Conservation (phyloP, 2,888 invertebrate genomes). For the Catocala nupta region DNA sequence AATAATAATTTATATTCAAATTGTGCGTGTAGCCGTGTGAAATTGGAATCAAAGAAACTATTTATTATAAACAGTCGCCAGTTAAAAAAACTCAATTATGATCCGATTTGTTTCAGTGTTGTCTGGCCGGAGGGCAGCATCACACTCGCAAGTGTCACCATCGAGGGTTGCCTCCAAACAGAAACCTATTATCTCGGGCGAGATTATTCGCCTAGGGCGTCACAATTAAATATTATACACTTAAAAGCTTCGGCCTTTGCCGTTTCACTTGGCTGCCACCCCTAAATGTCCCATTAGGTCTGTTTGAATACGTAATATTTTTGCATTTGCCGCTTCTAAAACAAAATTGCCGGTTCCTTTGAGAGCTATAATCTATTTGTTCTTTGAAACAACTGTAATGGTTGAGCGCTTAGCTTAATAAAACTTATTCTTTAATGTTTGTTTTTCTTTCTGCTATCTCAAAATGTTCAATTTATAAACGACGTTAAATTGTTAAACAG, state of each 20-base stretch:
- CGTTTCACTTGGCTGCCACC: conserved; percentile 87
- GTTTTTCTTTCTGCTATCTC: conserved; percentile 46
- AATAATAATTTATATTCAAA: conserved; percentile 45
- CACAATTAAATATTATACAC: conserved; percentile 88
- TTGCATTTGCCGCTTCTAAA: conserved; percentile 86
- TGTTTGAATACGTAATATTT: conserved; percentile 88
- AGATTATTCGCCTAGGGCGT: conserved; percentile 88
- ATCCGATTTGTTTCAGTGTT: conserved; percentile 85
- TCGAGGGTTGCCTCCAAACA: conserved; percentile 85
- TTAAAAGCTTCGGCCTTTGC: conserved; percentile 88
- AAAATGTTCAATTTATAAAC: conserved; percentile 29
- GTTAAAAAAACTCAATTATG: conserved; percentile 83
- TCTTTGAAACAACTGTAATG: conserved; percentile 86
- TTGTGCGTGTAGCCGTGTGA: conserved; percentile 19
- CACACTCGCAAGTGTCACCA: conserved; percentile 84
- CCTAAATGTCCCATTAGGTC: conserved; percentile 88
- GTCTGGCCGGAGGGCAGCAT: conserved; percentile 81
- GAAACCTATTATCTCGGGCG: conserved; percentile 88
- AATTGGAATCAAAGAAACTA: conserved; percentile 47
- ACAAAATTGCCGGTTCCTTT: conserved; percentile 86
- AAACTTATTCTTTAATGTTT: conserved; percentile 75
- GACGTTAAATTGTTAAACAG: conserved; percentile 27
- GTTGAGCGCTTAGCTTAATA: conserved; percentile 81
- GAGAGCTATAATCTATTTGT: conserved; percentile 87
- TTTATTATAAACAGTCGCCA: conserved; percentile 69